A percentile compares a stretch with the other conserved stretches of the same genome.
These are phyloP conservation scores for Sakesphorus luctuosus DNA, from an alignment of 2,113 vertebrate genomes.

Conservation along the genomic window DNA sequence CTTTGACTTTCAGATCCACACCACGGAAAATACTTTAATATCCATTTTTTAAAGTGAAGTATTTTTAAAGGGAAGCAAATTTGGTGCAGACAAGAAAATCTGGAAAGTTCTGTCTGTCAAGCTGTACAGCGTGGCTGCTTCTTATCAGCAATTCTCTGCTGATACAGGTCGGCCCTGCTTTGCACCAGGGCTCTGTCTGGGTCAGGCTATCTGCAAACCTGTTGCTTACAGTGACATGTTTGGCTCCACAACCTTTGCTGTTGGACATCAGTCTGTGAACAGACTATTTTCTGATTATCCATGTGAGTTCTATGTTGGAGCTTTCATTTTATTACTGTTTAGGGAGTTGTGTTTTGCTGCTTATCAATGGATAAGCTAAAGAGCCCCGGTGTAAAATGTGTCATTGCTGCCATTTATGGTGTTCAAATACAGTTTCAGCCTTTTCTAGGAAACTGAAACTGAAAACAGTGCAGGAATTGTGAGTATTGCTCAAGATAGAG, in stretches of 20 bases:
- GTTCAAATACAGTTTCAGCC: background rate
- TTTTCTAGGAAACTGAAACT: background rate
- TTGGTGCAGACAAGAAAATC: background rate
- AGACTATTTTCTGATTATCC: background rate
- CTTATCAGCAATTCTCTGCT: background rate
- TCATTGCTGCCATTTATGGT: background rate
- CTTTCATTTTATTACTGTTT: background rate
- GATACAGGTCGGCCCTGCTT: background rate
- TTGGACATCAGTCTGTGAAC: background rate
- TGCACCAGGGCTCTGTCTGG: background rate
- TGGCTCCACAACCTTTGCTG: background rate
- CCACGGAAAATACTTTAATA: background rate
- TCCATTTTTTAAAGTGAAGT: background rate
- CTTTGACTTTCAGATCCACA: background rate
- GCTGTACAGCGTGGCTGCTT: background rate
- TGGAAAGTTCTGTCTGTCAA: background rate
- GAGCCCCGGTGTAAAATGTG: background rate
- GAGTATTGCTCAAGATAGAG: background rate
- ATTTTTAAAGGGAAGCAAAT: background rate
- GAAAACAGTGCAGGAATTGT: background rate
- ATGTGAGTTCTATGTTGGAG: background rate
- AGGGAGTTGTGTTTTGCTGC: background rate
- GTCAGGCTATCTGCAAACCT: background rate
- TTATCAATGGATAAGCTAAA: background rate
- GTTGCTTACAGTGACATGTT: rapidly evolving